These are phyloP conservation scores for Bubo scandiacus DNA, from an alignment of 2,113 vertebrate species.

Conservation along the genomic window DNA sequence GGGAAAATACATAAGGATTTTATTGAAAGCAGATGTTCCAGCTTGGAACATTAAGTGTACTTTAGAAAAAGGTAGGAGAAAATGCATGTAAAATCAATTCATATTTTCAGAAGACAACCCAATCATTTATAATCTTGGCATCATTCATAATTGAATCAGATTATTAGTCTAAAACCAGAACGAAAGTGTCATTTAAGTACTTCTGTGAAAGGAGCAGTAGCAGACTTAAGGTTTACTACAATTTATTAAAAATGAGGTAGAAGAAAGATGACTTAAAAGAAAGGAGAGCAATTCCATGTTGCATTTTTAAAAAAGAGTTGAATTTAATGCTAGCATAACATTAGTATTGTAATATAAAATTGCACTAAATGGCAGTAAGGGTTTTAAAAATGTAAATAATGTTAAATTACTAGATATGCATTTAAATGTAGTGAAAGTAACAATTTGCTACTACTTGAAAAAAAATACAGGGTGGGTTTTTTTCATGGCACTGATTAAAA, in stretches of 20 bases:
- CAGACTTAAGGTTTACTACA: background rate
- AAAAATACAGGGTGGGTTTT: background rate
- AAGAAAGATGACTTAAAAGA: background rate
- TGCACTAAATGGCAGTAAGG: background rate
- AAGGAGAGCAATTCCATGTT: background rate
- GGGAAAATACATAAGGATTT: background rate
- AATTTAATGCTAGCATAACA: background rate
- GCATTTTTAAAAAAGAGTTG: background rate
- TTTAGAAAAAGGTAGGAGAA: background rate
- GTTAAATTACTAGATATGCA: background rate
- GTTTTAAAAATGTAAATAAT: background rate
- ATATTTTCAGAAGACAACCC: conserved; percentile 4
- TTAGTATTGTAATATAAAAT: background rate
- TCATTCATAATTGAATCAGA: conserved; percentile 40
- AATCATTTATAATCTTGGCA: conserved; percentile 30
- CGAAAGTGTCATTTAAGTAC: background rate
- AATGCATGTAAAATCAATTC: background rate
- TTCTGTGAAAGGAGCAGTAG: background rate
- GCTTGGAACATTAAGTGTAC: background rate
- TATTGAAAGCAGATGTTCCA: background rate
- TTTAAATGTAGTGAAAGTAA: background rate
- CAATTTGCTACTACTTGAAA: background rate
- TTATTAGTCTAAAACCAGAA: conserved; percentile 38
- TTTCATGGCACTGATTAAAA: background rate
- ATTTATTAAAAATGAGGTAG: background rate